These are phyloP conservation scores for Pinctada fucata DNA, from an alignment of 2,888 invertebrate species.

Conservation along the genomic window DNA sequence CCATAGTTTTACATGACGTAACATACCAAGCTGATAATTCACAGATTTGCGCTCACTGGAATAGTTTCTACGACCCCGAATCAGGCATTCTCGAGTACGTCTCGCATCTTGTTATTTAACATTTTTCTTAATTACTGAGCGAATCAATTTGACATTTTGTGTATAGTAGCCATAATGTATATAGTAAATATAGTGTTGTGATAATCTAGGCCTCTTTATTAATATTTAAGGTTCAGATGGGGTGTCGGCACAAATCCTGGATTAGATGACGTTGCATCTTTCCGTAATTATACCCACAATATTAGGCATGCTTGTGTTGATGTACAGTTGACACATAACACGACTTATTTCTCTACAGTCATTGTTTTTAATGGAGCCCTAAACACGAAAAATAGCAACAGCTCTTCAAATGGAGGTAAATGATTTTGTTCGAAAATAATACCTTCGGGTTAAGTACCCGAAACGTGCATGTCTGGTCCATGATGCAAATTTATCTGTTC, in stretches of 20 bases:
- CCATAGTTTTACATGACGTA: slow-evolving; percentile 28
- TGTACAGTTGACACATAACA: slow-evolving; percentile 38
- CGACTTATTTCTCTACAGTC: slow-evolving; percentile 43
- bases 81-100: slow-evolving; percentile 37
- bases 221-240: slow-evolving; percentile 37
- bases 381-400: slow-evolving; percentile 32
- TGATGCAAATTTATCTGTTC: too few species aligned
- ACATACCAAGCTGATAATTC: slow-evolving; percentile 39
- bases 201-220: not conserved
- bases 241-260: slow-evolving; percentile 34
- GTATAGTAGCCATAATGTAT: too few species aligned
- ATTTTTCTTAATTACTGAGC: too few species aligned
- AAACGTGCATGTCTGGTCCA: too few species aligned
- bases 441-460: too few species aligned
- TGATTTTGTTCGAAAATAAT: not conserved
- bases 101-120: too few species aligned
- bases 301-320: slow-evolving; percentile 15
- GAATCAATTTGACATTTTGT: too few species aligned
- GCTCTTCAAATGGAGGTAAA: slow-evolving; percentile 39
- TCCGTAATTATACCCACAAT: slow-evolving; percentile 29
- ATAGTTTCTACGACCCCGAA: slow-evolving; percentile 41
- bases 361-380: slow-evolving; percentile 45
- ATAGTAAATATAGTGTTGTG: too few species aligned
- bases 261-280: slow-evolving; percentile 29
- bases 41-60: slow-evolving; percentile 42